phyloP scores from a whole-genome alignment of 2,888 invertebrate species.

The Homarus gammarus region DNA sequence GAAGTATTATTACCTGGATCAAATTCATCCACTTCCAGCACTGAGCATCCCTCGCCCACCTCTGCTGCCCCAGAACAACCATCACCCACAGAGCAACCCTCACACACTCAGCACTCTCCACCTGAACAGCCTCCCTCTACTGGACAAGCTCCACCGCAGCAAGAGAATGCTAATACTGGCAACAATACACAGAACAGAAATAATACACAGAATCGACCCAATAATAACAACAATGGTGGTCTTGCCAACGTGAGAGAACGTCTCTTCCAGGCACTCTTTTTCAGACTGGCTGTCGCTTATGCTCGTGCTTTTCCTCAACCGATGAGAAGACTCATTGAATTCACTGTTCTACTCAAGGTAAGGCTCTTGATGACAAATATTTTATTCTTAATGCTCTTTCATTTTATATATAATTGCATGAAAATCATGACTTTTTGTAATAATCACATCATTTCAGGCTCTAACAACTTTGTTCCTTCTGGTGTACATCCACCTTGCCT shows the following conservation, averaged over 20 bases:
- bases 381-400: no score
- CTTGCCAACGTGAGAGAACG: slow-evolving; percentile 84
- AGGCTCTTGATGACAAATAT: slow-evolving; percentile 61
- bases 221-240: slow-evolving; percentile 58
- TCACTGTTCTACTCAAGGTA: slow-evolving; percentile 84
- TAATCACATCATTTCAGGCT: slow-evolving; percentile 85
- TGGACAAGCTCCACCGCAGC: slow-evolving; percentile 13
- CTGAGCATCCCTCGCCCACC: background rate
- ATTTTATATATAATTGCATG: no score
- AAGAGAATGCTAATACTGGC: slow-evolving; percentile 34
- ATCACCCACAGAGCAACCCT: background rate
- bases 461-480: slow-evolving; percentile 92
- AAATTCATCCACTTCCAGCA: slow-evolving; percentile 9
- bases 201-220: slow-evolving; percentile 33
- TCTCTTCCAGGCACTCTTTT: slow-evolving; percentile 95
- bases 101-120: background rate
- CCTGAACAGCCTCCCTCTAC: slow-evolving; percentile 7
- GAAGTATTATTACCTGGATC: background rate
- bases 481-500: slow-evolving; percentile 96
- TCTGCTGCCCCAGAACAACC: background rate
- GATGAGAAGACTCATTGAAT: slow-evolving; percentile 81
- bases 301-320: slow-evolving; percentile 88
- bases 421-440: no score
- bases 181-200: slow-evolving; percentile 39
- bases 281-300: slow-evolving; percentile 94